Evolutionary conservation across 2,797 vertebrate genomes (phyloP), one percentile per base, ranked within the genome.

Genomic region (Ceyx erithaca): DNA sequence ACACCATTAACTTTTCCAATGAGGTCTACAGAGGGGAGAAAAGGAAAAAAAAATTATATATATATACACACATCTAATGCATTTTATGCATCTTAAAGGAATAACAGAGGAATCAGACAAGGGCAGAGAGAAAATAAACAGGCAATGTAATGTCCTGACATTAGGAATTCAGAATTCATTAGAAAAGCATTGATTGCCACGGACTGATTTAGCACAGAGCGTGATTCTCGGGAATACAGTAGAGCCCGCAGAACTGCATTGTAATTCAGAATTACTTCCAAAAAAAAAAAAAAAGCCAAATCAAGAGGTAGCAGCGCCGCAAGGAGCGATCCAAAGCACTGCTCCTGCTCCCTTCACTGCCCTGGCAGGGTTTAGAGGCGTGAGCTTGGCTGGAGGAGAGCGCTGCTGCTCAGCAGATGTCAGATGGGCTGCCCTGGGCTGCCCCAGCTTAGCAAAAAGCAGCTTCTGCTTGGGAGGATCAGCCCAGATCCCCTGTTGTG

Each of bases 151-250:
- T 66, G 94, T 95, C 96, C 97, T 96, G 87, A 89, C 94, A 95
- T 97, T 96, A 97, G 96, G 96, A 95, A 97, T 97, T 96, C 97
- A 96, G 95, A 96, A 95, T 97, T 97, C 97, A 97, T 97, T 97
- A 97, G 96, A 90, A 97, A 97, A 97, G 80, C 97, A 97, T 96
- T 97, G 97, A 97, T 98, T 97, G 97, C 97, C 82, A 94, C 52
- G 59, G 96, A 98, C 93, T 95, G 97, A 97, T 97, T 97, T 95
- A 92, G 96, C 90, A 92, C 90, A 94, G 94, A 91, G 96, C 62
- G 69, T 96, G 97, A 96, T 97, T 97, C 97, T 92, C 52, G 45
- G 93, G 70, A 92, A 84, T 87, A 95, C 66, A 93, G 96, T 72
- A 82, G 77, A 94, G 94, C 87, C 94, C 72, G 76, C 87, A 90